Evolutionary conservation across 2,113 vertebrate genomes (phyloP).

Genomic region (Phocoena sinus): DNA sequence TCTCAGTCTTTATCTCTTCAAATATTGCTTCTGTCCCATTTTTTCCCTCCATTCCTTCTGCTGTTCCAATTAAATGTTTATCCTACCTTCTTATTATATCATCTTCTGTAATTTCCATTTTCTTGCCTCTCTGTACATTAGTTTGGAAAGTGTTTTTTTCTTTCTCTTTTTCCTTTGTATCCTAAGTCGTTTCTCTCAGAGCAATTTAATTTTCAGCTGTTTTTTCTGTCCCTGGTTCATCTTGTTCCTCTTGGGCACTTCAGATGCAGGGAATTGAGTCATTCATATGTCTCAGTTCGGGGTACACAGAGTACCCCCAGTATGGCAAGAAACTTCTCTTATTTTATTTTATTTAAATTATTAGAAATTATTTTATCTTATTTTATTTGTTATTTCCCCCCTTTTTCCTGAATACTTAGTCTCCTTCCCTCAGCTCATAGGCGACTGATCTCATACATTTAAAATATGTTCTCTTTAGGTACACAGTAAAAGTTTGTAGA

Average conservation of each 20-base stretch:
- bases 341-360: neutral
- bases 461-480: neutral
- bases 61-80: neutral
- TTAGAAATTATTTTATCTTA: neutral
- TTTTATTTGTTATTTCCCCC: neutral
- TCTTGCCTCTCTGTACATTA: neutral
- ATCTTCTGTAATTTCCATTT: neutral
- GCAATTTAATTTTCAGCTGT: neutral
- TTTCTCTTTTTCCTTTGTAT: neutral
- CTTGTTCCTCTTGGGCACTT: neutral
- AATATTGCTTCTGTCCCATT: neutral
- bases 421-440: neutral
- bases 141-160: neutral
- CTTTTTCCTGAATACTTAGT: neutral
- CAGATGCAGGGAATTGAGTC: neutral
- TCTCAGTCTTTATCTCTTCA: neutral
- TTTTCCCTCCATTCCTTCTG: neutral
- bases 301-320: neutral
- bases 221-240: neutral
- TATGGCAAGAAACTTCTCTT: neutral
- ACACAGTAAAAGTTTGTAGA: neutral
- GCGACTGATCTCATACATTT: neutral
- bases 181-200: neutral
- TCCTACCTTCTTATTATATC: neutral
- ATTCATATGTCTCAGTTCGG: neutral